Base-by-base conservation (phyloP, 2,113 vertebrate species). In the Spea bombifrons region DNA sequence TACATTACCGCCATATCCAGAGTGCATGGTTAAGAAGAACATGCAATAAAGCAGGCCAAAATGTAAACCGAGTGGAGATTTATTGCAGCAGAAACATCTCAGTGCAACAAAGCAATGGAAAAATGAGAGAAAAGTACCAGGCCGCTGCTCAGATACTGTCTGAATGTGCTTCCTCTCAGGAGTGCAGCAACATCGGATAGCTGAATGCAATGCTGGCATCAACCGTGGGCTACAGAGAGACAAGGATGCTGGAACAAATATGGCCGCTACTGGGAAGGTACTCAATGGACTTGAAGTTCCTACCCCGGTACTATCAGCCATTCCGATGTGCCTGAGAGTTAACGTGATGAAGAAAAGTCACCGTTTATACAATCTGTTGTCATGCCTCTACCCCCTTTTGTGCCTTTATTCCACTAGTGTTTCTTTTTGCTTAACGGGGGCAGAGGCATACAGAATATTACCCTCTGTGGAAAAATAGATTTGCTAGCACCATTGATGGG, bases 81-180 rank as follows among this genome's bases (percentile, higher is more conserved):
- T 80, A 80, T 80, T 80, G 78, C 78, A 74, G 71, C 71, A 74
- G 78, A 74, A 80, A 74, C 61, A 78, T 80, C 9, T 74, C 78
- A 80, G 78, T 80, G 78, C 78, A 80, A 80, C 71, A 74, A 80
- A 80, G 78, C 78, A 68, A 68, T 68, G 67, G 45, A 46, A 17
- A 66, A 64, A 70, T 48, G 43, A 67, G 64, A 7, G 5, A 63
- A 46, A 3, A 59, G 68, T 55, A 13, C 8, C 50, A 80, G 52
- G 71, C 63, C 45, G 9, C 44, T 65, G 59, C 47, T 72, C 69
- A 64, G 55, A 65, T 52, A 47, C 52, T 75, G 76, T 46, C 47
- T 49, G n/a, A 4, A 43, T 57, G 71, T 73, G 50, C 30, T 57
- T 43, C 43, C 75, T 57, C 66, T 65, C 66, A 73, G 63, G 52